Evolutionary conservation across 2,888 invertebrate species (phyloP).

Genomic region (Macaria liturata): DNA sequence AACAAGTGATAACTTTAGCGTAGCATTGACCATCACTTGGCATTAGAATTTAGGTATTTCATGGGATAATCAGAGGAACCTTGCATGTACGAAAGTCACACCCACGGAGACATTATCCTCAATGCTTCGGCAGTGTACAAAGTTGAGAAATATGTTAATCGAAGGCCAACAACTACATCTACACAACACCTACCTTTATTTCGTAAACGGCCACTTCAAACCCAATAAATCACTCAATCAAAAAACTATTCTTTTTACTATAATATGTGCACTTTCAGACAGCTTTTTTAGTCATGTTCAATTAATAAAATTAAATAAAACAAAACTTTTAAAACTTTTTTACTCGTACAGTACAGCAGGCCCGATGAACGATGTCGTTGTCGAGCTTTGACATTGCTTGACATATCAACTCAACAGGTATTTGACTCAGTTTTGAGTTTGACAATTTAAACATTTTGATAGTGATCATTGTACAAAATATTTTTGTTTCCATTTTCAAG

Average conservation of each 20-base stretch:
- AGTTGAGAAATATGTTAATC: constrained; percentile 73
- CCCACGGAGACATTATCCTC: constrained; percentile 61
- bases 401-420: too few species aligned
- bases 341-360: neutral
- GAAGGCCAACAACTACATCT: constrained; percentile 71
- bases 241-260: neutral
- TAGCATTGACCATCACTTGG: constrained; percentile 30
- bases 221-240: constrained; percentile 23
- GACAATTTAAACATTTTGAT: too few species aligned
- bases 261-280: neutral
- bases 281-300: neutral
- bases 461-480: too few species aligned
- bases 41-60: constrained; percentile 12
- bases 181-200: constrained; percentile 48
- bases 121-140: constrained; percentile 59
- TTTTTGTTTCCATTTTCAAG: too few species aligned
- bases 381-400: constrained; percentile 6
- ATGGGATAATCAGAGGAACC: constrained; percentile 43
- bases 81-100: constrained; percentile 60
- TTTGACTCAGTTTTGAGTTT: too few species aligned
- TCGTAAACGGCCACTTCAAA: constrained; percentile 28
- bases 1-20: too few species aligned
- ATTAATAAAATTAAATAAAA: constrained; percentile 12
- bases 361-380: neutral
- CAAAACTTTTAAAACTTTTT: constrained; percentile 15